Conservation (phyloP, 2,888 invertebrate species). For the Machimus atricapillus region DNA sequence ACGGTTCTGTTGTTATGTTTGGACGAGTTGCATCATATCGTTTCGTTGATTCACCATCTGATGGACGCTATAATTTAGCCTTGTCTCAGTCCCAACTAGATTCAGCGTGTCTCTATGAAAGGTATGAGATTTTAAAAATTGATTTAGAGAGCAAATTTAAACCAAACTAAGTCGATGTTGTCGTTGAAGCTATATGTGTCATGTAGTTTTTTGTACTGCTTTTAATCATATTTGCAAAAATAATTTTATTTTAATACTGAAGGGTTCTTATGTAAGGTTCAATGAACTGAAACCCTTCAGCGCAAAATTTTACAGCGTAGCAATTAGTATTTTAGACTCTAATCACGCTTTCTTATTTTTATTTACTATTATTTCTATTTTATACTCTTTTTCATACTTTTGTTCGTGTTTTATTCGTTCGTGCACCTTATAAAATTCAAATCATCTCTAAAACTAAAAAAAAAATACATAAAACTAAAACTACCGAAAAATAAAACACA, state of each 20-base stretch:
- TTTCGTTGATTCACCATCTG: slow-evolving; percentile 83
- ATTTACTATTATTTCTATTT: neutral
- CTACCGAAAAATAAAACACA: neutral
- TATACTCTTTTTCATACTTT: slow-evolving; percentile 3
- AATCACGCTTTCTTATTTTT: slow-evolving; percentile 15
- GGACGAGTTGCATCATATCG: slow-evolving; percentile 86
- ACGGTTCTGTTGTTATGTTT: slow-evolving; percentile 85
- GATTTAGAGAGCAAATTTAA: neutral
- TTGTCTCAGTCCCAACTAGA: slow-evolving; percentile 77
- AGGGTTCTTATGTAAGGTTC: neutral
- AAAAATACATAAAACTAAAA: neutral
- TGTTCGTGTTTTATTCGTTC: slow-evolving; percentile 26
- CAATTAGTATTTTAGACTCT: neutral
- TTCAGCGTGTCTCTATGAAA: slow-evolving; percentile 81
- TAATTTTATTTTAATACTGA: neutral
- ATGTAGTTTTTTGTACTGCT: neutral
- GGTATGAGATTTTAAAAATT: slow-evolving; percentile 64
- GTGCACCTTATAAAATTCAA: neutral
- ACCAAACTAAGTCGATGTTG: neutral
- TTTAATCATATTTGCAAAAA: neutral
- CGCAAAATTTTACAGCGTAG: neutral
- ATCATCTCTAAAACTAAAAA: neutral
- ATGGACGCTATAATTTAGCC: slow-evolving; percentile 78
- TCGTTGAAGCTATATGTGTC: neutral
- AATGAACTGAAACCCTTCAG: neutral